phyloP scores from a whole-genome alignment of 2,888 invertebrate genomes.

The Ichneumoninae sp. region DNA sequence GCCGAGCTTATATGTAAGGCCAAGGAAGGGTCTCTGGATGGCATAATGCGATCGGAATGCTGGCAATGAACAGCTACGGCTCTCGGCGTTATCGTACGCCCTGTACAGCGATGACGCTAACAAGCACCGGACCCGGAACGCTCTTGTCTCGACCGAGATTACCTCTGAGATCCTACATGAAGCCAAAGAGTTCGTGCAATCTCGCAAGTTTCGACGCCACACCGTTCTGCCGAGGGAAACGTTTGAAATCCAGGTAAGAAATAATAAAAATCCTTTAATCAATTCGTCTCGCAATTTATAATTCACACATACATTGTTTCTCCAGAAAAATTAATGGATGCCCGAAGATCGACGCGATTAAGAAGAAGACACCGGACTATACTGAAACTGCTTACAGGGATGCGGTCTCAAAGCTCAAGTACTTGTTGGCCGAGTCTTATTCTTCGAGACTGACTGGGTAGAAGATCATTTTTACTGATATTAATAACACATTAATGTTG shows the following conservation, averaged over 20 bases:
- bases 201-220: slow-evolving; percentile 69
- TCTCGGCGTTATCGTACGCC: slow-evolving; percentile 71
- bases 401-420: slow-evolving; percentile 92
- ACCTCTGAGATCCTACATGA: slow-evolving; percentile 67
- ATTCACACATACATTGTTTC: slow-evolving; percentile 35
- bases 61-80: slow-evolving; percentile 72
- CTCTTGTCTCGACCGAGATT: slow-evolving; percentile 70
- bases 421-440: slow-evolving; percentile 91
- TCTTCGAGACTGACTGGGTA: slow-evolving; percentile 85
- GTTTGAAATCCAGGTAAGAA: slow-evolving; percentile 77
- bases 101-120: slow-evolving; percentile 67
- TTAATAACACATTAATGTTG: not conserved
- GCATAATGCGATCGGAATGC: slow-evolving; percentile 75
- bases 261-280: not conserved
- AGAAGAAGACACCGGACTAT: slow-evolving; percentile 90
- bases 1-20: slow-evolving; percentile 69
- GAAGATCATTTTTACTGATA: not conserved
- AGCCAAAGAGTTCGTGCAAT: slow-evolving; percentile 67
- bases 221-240: slow-evolving; percentile 72
- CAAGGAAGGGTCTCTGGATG: slow-evolving; percentile 60
- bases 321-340: slow-evolving; percentile 80
- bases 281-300: not conserved
- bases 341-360: slow-evolving; percentile 85
- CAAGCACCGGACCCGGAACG: slow-evolving; percentile 59
- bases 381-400: slow-evolving; percentile 94